Evolutionary conservation across 1,140 invertebrate species (phyloP), one percentile per base, ranked within the genome.

Genomic region (Anagrus nilaparvatae): DNA sequence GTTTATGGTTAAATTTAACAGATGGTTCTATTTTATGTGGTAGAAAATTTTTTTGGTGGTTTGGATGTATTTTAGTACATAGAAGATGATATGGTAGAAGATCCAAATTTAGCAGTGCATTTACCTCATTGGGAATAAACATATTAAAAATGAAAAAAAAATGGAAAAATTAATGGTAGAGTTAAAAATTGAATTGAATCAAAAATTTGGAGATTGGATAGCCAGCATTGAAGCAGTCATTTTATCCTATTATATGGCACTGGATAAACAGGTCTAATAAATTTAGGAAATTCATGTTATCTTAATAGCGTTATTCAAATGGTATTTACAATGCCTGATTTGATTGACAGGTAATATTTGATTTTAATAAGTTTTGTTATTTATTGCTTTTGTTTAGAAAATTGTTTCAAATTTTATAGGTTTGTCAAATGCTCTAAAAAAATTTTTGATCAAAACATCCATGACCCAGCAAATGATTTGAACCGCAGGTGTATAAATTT

Each of bases 91-190:
- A 94, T 98, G 87, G 96, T 98, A 0, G 78, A 88, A 33, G 92
- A 99, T 72, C 91, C 94, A 0, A 72, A 86, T 59, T 67, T 99
- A 9, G 73, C 78, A 1, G 73, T 83, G 42, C 97, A 99, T 73
- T 73, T 99, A 20, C 78, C 83, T 24, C 95, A 99, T 69, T 99
- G 87, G 76, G 96, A n/a, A 96, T 18, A 97, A 99, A 36, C 95
- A 97, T 58, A 80, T 95, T 31, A 75, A 82, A 8, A 77, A 86
- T 38, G 77, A 97, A 75, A 82, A 94, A 63, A 99, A 99, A 80
- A 97, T 94, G 5, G 97, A 99, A 50, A 98, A 99, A 62, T 95
- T 93, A 0, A 99, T 99, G 90, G 72, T 91, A n/a, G 97, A 99
- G 62, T 59, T 99, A 47, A 96, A 99, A 59, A 70, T 99, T 46